Base-by-base conservation (phyloP, 2,888 invertebrate genomes). In the Nebria salina region DNA sequence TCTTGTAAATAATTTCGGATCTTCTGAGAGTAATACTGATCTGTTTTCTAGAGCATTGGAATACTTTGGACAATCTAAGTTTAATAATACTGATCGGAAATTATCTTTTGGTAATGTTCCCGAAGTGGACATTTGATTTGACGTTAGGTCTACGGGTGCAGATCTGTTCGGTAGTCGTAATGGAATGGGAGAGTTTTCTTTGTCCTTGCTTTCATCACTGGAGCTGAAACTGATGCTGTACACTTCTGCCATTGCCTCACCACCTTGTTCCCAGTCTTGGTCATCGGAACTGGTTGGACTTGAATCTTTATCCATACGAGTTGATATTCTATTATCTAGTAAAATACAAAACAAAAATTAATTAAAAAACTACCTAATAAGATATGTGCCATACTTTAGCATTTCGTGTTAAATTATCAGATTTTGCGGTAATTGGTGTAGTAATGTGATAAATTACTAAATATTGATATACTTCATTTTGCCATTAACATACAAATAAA, bases 181-280 rank as follows among this genome's bases (percentile, higher is more conserved):
- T 72, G 76, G 72, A 66, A 83, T 64, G 42, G 82, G 83, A 6
- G 82, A 82, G n/a, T 54, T 64, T 76, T 86, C 86, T 80, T 85
- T 88, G 80, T 88, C 88, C 83, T 86, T 88, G 82, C 88, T 89
- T 82, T 91, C 91, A 83, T 92, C 92, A 84, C 91, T 92, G 54
- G 90, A 90, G 84, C 90, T 90, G 78, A 90, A 87, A 80, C 90
- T 90, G 84, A 90, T 88, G 85, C 89, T 90, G 84, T 90, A 90
- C 82, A 91, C 91, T 82, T 93, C 93, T 0, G 93, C 93, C 91
- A 94, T 91, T 0, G 93, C 93, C 86, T 94, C 94, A 0, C 93
- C 93, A 0, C 92, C 93, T 83, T 89, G 88, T 1, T 90, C 90
- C 88, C 91, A 91, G 82, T 91, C 90, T 65, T 91, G 91, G 83